These are phyloP conservation scores for Oscheius sp. DNA, from an alignment of 2,888 invertebrate species.

Conservation along the genomic window DNA sequence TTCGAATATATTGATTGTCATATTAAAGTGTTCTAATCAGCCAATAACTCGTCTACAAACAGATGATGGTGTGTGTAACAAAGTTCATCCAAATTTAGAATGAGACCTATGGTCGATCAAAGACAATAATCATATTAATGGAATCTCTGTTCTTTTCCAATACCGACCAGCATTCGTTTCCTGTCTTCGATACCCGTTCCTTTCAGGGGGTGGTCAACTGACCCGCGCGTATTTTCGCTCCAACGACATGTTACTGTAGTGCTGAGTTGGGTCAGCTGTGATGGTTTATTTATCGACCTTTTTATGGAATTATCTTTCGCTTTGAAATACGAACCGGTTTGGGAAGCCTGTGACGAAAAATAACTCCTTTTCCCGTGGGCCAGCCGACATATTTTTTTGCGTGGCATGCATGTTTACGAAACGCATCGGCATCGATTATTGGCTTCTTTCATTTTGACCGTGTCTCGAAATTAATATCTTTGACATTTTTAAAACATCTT, in stretches of 20 bases:
- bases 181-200: background rate
- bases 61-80: no score
- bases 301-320: background rate
- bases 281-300: background rate
- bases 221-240: background rate
- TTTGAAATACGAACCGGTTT: background rate
- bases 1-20: background rate
- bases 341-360: no score
- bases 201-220: background rate
- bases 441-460: no score
- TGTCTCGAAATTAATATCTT: no score
- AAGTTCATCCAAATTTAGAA: no score
- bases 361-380: no score
- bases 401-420: no score
- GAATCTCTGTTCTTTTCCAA: background rate
- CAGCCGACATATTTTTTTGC: no score
- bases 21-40: background rate
- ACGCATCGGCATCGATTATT: no score
- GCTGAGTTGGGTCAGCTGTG: slow-evolving; percentile 31
- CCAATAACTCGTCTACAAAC: background rate
- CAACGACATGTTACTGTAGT: slow-evolving; percentile 12
- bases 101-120: no score
- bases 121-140: background rate
- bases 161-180: background rate
- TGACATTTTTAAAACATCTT: no score